These are phyloP conservation scores for Drosophila robusta DNA, from an alignment of 2,888 invertebrate genomes.

Conservation along the genomic window DNA sequence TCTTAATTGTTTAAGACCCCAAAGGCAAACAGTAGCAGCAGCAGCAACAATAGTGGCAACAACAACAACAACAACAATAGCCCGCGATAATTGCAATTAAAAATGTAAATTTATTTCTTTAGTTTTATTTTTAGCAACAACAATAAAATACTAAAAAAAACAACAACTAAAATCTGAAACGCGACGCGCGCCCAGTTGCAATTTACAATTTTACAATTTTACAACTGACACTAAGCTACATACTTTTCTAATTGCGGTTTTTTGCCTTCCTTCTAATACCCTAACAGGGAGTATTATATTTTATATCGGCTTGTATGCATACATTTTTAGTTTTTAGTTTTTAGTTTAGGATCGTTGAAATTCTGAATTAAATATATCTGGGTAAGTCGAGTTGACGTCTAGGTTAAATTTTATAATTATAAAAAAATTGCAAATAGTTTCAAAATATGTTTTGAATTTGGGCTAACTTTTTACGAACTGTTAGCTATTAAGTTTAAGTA, in stretches of 20 bases:
- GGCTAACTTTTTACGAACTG: too few species aligned
- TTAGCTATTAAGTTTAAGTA: too few species aligned
- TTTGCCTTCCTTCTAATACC: too few species aligned
- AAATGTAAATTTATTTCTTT: conserved; percentile 77
- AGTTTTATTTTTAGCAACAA: conserved; percentile 75
- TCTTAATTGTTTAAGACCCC: conserved; percentile 75
- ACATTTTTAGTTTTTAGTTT: too few species aligned
- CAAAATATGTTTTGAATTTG: too few species aligned
- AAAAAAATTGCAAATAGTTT: too few species aligned
- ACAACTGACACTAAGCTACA: conserved; percentile 69
- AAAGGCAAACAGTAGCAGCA: conserved; percentile 75
- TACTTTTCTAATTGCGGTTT: conserved; percentile 60
- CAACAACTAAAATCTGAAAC: conserved; percentile 44
- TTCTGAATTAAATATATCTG: too few species aligned
- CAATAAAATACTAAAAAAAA: conserved; percentile 34
- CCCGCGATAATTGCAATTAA: conserved; percentile 78
- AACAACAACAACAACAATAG: conserved; percentile 55
- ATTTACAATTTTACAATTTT: conserved; percentile 70
- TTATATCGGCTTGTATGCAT: too few species aligned
- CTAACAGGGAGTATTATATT: too few species aligned
- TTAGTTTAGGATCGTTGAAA: too few species aligned
- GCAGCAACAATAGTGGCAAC: conserved; percentile 25
- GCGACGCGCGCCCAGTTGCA: conserved; percentile 74
- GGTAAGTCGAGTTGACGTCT: too few species aligned
- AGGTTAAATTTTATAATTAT: too few species aligned